Conservation (phyloP, 1,140 invertebrate species). For the Drosophila ogumai region DNA sequence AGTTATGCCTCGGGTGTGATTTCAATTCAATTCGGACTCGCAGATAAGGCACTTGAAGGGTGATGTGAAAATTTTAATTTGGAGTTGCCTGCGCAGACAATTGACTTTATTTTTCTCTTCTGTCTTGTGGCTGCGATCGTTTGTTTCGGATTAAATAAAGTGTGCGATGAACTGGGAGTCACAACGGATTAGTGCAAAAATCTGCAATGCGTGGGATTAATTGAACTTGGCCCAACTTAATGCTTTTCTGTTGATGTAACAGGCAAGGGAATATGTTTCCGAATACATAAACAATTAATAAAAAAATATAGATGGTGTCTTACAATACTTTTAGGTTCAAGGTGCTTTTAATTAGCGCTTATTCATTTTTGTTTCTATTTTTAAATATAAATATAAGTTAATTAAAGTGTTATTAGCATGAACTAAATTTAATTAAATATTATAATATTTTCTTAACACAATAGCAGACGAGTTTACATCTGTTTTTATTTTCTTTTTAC, state of each 20-base stretch:
- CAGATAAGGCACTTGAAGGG: slow-evolving; percentile 37
- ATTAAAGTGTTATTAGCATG: no score
- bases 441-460: no score
- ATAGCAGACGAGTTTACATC: no score
- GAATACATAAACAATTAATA: neutral
- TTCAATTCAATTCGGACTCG: slow-evolving; percentile 29
- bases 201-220: slow-evolving; percentile 4
- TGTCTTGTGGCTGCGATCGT: neutral
- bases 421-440: no score
- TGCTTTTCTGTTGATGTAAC: neutral
- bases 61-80: slow-evolving; percentile 59
- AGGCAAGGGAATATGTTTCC: neutral
- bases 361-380: no score
- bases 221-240: slow-evolving; percentile 5
- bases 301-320: rapidly evolving
- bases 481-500: no score
- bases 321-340: neutral
- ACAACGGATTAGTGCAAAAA: slow-evolving; percentile 24
- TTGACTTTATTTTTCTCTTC: slow-evolving; percentile 2
- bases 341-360: neutral
- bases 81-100: slow-evolving; percentile 62
- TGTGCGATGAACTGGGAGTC: slow-evolving; percentile 36
- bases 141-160: slow-evolving; percentile 37
- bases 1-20: slow-evolving; percentile 22
- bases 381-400: no score